phyloP scores from a whole-genome alignment of 1,140 invertebrate genomes.

The Eufriesea mexicana region DNA sequence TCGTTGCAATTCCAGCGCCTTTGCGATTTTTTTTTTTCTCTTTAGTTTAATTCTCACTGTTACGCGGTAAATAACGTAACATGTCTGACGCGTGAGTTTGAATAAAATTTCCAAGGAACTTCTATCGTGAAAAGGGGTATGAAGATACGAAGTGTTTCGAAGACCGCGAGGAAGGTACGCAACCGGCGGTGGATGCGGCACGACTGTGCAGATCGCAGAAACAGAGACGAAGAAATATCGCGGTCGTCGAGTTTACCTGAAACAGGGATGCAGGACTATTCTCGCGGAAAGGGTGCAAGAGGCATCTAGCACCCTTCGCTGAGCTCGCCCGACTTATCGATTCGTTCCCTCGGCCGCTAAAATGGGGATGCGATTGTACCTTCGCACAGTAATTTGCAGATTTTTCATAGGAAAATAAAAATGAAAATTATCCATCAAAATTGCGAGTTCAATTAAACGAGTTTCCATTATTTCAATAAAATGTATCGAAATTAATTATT shows the following conservation, averaged over 20 bases:
- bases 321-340: background rate
- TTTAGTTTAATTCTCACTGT: too few species aligned
- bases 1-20: background rate
- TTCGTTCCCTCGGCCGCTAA: slow-evolving; percentile 15
- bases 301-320: slow-evolving; percentile 39
- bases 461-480: background rate
- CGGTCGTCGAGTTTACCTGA: background rate
- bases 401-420: background rate
- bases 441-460: background rate
- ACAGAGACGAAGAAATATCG: slow-evolving; percentile 40
- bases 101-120: background rate
- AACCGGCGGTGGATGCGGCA: slow-evolving; percentile 70
- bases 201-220: slow-evolving; percentile 69
- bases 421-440: background rate
- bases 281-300: slow-evolving; percentile 4
- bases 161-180: slow-evolving; percentile 38
- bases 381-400: slow-evolving; percentile 3
- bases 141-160: slow-evolving; percentile 39
- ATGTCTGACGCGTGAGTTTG: background rate
- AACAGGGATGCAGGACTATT: slow-evolving; percentile 19
- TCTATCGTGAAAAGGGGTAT: background rate
- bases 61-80: too few species aligned
- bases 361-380: slow-evolving; percentile 10
- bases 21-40: background rate
- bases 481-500: background rate